Percentiles rank a stretch among this genome's conserved stretches.
Evolutionary conservation across 2,113 vertebrate species (phyloP).

Genomic region (Strix aluco): DNA sequence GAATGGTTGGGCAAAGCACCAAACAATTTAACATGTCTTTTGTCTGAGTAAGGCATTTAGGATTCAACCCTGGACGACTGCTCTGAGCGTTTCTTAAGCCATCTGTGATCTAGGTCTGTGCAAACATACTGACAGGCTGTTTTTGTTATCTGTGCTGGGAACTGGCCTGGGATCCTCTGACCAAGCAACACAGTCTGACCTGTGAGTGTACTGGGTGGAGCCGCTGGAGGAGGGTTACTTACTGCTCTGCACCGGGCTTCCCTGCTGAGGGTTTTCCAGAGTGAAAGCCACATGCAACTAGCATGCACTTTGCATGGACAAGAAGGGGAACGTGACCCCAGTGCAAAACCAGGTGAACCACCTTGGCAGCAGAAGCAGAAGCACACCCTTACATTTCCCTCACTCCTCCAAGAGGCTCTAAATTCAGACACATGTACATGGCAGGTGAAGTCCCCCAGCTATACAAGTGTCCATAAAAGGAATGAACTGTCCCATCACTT

Average conservation of each 20-base stretch:
- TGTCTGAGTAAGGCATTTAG: background rate
- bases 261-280: background rate
- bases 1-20: background rate
- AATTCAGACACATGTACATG: background rate
- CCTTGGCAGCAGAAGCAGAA: background rate
- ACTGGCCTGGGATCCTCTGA: background rate
- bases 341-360: background rate
- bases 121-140: background rate
- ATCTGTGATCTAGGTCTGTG: background rate
- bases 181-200: background rate
- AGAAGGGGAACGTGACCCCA: background rate
- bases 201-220: background rate
- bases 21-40: background rate
- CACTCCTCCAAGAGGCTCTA: background rate
- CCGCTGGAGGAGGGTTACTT: background rate
- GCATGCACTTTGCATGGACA: fast-evolving
- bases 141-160: background rate
- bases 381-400: background rate
- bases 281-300: fast-evolving
- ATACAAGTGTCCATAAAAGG: background rate
- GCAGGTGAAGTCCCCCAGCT: background rate
- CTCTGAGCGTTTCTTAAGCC: background rate
- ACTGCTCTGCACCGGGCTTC: background rate
- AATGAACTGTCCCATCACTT: background rate
- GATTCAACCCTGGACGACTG: background rate